Percentiles rank a stretch among this genome's conserved stretches.
These are phyloP conservation scores for Silurus asotus DNA, from an alignment of 2,113 vertebrate genomes.

Conservation along the genomic window DNA sequence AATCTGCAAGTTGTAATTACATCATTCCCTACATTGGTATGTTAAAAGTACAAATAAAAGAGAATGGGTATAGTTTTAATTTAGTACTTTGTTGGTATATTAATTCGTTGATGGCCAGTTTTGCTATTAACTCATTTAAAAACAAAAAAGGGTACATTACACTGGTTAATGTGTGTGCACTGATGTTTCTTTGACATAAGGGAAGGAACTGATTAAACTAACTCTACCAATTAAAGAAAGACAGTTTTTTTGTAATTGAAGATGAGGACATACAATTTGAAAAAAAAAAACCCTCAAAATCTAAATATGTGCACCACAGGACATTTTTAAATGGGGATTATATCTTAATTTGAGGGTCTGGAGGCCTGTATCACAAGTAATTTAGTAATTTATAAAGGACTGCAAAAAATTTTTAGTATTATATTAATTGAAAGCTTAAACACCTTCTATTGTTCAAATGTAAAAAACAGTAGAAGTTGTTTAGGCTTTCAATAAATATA, in stretches of 20 bases:
- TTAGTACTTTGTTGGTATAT: neutral
- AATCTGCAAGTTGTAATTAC: neutral
- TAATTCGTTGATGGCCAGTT: no score
- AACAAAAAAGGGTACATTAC: neutral
- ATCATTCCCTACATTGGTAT: neutral
- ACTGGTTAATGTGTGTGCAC: neutral
- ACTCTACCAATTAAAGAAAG: no score
- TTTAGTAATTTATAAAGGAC: neutral
- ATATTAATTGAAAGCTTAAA: neutral
- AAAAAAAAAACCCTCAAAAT: no score
- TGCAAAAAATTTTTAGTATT: neutral
- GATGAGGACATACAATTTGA: neutral
- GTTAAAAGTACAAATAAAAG: neutral
- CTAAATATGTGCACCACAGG: neutral
- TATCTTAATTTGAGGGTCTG: neutral
- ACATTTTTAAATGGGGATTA: neutral
- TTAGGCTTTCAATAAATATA: no score
- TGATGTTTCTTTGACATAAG: neutral
- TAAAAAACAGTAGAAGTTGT: no score
- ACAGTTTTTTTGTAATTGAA: neutral
- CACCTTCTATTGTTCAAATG: neutral
- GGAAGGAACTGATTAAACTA: neutral
- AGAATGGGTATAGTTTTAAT: neutral
- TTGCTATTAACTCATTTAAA: neutral
- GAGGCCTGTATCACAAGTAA: neutral